Base-by-base conservation (phyloP, 2,888 invertebrate genomes). In the Ornithoptera alexandrae region DNA sequence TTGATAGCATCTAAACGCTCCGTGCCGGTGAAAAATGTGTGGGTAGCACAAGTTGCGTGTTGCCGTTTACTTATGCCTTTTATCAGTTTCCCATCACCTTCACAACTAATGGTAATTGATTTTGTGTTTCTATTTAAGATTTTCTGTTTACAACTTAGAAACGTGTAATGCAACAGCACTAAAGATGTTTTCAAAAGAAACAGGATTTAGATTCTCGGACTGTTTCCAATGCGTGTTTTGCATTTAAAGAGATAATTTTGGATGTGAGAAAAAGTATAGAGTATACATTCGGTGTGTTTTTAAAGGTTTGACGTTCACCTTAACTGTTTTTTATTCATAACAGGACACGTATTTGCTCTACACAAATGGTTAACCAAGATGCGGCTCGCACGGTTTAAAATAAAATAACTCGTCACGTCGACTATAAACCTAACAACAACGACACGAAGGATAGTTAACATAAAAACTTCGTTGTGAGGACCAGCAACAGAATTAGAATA, bases 31-130 rank as follows among this genome's bases (percentile, higher is more conserved):
- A 89, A 89, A 89, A 89, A 89, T 89, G 86, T 87, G 87, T 86
- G 84, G 86, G 87, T 84, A 81, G 84, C 81, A 79, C 81, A 79
- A 76, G 81, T 77, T 81, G 81, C 79, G 76, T 77, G 79, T 77
- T 81, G 80, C 78, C 79, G 83, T 83, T 85, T 82, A 84, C 80
- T 80, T 82, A 81, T 80, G 79, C 77, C 75, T 78, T 83, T 87
- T 86, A 88, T 89, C 85, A 79, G 77, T 79, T 78, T 81, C 78
- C 81, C 73, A 78, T 81, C 79, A 72, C 79, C 78, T 84, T 81
- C 79, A 82, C 84, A 83, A 83, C 78, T 84, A 87, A 87, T 86
- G 81, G 82, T 86, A 85, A 88, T 88, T 89, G 87, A 88, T 88
- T 86, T 81, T 81, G 80, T 82, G 84, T 83, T 82, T 81, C 78